These are phyloP conservation scores for Austrolebias charrua DNA, from an alignment of 2,797 vertebrate species.

Conservation along the genomic window DNA sequence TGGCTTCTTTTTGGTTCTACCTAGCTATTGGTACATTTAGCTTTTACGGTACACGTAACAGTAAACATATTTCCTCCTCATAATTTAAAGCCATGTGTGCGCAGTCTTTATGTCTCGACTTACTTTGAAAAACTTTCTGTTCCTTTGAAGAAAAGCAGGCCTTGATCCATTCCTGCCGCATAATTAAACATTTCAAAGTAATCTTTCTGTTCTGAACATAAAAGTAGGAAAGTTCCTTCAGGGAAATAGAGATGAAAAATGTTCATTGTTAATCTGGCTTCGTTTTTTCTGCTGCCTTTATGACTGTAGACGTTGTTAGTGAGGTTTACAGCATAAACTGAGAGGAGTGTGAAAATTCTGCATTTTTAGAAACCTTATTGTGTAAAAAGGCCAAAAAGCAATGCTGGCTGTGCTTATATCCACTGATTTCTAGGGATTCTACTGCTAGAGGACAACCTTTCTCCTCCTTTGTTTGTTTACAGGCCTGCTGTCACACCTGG, in stretches of 20 bases:
- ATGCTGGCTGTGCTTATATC: too few species aligned
- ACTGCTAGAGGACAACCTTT: too few species aligned
- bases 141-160: conserved; percentile 8
- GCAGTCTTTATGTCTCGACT: conserved; percentile 8
- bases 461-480: too few species aligned
- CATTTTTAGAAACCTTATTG: too few species aligned
- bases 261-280: not conserved
- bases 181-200: conserved; percentile 30
- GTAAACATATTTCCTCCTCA: conserved; percentile 14
- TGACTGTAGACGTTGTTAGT: not conserved
- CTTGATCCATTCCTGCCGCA: conserved; percentile 25
- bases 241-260: not conserved
- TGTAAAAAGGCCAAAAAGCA: too few species aligned
- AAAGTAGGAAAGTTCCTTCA: not conserved
- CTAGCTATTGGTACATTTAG: too few species aligned
- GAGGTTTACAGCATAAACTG: too few species aligned
- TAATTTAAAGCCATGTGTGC: conserved; percentile 17
- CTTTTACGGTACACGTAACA: not conserved
- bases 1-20: too few species aligned
- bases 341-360: too few species aligned
- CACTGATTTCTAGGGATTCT: too few species aligned
- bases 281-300: not conserved
- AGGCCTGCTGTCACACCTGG: too few species aligned
- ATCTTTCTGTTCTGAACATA: conserved; percentile 23
- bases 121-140: conserved; percentile 20